phyloP scores from a whole-genome alignment of 2,888 invertebrate species.

The Callimorpha dominula region DNA sequence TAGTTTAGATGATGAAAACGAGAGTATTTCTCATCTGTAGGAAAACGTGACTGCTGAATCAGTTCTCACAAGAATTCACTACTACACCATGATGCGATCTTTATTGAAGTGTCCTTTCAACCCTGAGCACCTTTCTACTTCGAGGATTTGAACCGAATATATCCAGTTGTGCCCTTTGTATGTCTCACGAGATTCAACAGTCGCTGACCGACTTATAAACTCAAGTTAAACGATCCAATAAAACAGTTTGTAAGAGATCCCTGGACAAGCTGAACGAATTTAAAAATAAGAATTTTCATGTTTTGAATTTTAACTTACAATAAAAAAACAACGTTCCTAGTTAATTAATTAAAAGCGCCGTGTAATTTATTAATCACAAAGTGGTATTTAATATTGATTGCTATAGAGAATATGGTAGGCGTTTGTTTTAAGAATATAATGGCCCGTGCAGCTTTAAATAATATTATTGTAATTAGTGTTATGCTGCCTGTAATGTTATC shows the following conservation, averaged over 20 bases:
- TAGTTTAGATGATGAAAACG: no score
- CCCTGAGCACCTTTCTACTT: slow-evolving; percentile 53
- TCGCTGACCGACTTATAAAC: slow-evolving; percentile 65
- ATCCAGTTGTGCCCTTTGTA: slow-evolving; percentile 64
- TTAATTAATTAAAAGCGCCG: slow-evolving; percentile 20
- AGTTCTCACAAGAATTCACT: slow-evolving; percentile 38
- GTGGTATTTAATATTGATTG: slow-evolving; percentile 31
- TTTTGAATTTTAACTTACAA: slow-evolving; percentile 9
- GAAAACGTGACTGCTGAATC: slow-evolving; percentile 15
- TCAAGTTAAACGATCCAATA: slow-evolving; percentile 48
- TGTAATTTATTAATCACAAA: background rate
- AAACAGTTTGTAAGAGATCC: slow-evolving; percentile 59
- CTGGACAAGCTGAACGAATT: slow-evolving; percentile 51
- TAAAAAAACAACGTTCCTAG: background rate
- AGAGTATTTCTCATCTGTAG: background rate
- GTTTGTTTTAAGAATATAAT: slow-evolving; percentile 40
- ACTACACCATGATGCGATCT: slow-evolving; percentile 25
- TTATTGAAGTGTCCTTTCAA: slow-evolving; percentile 62
- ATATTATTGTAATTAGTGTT: slow-evolving; percentile 55
- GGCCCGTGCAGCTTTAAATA: slow-evolving; percentile 27
- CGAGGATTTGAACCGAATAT: slow-evolving; percentile 56
- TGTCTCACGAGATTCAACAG: slow-evolving; percentile 43
- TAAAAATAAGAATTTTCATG: slow-evolving; percentile 22
- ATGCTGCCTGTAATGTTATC: slow-evolving; percentile 58
- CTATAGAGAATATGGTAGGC: slow-evolving; percentile 44